Percentiles rank a stretch among this genome's conserved stretches.
Evolutionary conservation across 2,888 invertebrate genomes (phyloP).

Genomic region (Aporophyla nigra): DNA sequence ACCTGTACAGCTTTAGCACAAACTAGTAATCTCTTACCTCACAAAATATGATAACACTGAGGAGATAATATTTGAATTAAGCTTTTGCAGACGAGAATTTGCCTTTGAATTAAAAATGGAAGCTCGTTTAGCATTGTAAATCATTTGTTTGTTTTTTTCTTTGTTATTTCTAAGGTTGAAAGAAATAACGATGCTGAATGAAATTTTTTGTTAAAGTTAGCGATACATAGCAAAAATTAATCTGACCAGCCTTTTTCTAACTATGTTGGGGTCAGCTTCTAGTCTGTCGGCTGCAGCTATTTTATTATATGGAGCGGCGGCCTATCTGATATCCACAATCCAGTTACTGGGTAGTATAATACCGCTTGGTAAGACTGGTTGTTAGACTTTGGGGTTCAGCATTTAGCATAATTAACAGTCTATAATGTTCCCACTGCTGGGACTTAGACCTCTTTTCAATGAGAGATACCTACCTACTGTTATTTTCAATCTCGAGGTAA

Average conservation of each 20-base stretch:
- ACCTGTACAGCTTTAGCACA: constrained; percentile 34
- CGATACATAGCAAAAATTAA: neutral
- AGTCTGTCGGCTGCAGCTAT: no score
- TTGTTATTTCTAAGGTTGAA: neutral
- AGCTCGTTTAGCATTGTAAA: constrained; percentile 18
- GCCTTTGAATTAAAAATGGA: constrained; percentile 21
- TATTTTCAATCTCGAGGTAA: neutral
- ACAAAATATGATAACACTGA: constrained; percentile 15
- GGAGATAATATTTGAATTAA: constrained; percentile 52
- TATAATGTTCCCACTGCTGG: neutral
- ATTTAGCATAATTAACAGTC: neutral
- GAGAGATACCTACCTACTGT: fast-evolving
- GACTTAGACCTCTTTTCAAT: neutral
- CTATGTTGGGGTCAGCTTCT: no score
- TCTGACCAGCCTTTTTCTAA: no score
- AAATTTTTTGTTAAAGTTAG: neutral
- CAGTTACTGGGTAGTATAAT: no score
- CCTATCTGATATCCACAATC: no score
- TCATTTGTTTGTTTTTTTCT: neutral
- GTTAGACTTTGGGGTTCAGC: no score
- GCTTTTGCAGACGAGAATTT: constrained; percentile 12
- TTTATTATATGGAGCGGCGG: no score
- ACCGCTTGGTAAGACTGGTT: no score
- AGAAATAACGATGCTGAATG: neutral
- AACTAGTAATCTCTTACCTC: constrained; percentile 51